These are phyloP conservation scores for Platalea minor DNA, from an alignment of 2,797 vertebrate species.

Conservation along the genomic window DNA sequence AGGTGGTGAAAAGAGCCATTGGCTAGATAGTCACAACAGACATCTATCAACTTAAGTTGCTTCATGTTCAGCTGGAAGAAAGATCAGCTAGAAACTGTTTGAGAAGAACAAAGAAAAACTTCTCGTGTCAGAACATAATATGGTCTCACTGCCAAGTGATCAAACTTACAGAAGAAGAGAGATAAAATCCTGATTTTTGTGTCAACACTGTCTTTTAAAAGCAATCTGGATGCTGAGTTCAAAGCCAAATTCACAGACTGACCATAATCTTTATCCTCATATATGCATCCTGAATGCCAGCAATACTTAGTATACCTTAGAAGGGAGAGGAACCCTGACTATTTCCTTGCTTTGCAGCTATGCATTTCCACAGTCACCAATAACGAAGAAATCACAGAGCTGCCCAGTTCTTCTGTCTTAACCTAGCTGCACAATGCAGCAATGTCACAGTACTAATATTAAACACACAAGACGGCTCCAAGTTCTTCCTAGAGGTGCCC, in stretches of 20 bases:
- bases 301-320: not conserved
- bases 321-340: not conserved
- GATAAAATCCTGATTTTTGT: not conserved
- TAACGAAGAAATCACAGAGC: not conserved
- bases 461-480: not conserved
- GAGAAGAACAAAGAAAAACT: not conserved
- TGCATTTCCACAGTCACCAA: not conserved
- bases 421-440: not conserved
- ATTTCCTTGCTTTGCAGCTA: not conserved
- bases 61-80: not conserved
- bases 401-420: not conserved
- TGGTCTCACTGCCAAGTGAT: not conserved
- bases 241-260: not conserved
- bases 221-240: not conserved
- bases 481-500: not conserved
- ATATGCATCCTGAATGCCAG: not conserved
- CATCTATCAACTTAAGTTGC: not conserved
- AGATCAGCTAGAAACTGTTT: not conserved
- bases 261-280: not conserved
- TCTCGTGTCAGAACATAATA: not conserved
- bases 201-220: not conserved
- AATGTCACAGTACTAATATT: not conserved
- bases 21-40: not conserved
- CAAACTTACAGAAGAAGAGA: not conserved
- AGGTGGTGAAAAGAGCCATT: not conserved